These are phyloP conservation scores for Eupleurogrammus muticus DNA, from an alignment of 2,797 vertebrate species.

Conservation along the genomic window DNA sequence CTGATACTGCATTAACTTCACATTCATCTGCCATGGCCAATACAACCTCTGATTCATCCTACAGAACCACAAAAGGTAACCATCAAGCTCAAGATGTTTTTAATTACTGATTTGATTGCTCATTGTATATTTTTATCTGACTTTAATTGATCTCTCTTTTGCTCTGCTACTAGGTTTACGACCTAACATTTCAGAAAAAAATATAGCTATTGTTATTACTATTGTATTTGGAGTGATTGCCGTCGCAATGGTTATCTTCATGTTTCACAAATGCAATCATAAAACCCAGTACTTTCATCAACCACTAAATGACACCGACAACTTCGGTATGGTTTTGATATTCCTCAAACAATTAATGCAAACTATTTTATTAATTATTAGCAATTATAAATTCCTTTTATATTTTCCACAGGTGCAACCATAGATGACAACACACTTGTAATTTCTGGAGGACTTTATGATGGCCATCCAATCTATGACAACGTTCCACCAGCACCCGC, in stretches of 20 bases:
- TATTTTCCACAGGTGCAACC: constrained; percentile 70
- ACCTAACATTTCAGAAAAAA: constrained; percentile 76
- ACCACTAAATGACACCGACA: constrained; percentile 77
- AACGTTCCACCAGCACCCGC: constrained; percentile 66
- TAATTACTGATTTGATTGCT: not conserved
- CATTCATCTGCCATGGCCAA: constrained; percentile 30
- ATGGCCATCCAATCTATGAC: constrained; percentile 81
- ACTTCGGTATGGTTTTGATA: constrained; percentile 69
- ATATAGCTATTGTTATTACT: constrained; percentile 82
- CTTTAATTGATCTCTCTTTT: not conserved
- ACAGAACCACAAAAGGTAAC: constrained; percentile 59
- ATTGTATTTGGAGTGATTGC: constrained; percentile 71
- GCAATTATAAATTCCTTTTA: constrained; percentile 18
- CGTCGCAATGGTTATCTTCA: constrained; percentile 64
- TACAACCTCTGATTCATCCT: constrained; percentile 18
- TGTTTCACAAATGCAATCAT: constrained; percentile 75
- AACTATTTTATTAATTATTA: not conserved
- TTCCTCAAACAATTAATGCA: constrained; percentile 9
- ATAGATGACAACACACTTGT: constrained; percentile 79
- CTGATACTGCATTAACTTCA: constrained; percentile 21
- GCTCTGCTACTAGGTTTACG: constrained; percentile 37
- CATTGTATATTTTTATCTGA: not conserved
- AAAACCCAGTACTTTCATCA: constrained; percentile 82
- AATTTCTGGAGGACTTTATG: constrained; percentile 85
- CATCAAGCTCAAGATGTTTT: not conserved